These are phyloP conservation scores for Gallinago media DNA, from an alignment of 2,113 vertebrate genomes.

Conservation along the genomic window DNA sequence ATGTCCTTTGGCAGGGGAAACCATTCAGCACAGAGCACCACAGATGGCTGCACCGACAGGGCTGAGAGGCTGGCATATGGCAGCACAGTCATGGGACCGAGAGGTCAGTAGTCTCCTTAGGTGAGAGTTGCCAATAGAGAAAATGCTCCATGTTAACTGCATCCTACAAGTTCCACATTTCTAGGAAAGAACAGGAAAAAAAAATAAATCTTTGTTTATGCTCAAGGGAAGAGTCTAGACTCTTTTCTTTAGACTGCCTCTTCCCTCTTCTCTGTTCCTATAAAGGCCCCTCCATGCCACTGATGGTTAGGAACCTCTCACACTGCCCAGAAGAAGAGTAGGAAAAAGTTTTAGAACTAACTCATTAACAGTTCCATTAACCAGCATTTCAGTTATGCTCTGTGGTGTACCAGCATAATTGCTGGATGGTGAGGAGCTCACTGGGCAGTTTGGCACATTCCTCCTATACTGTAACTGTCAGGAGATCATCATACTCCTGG, in stretches of 20 bases:
- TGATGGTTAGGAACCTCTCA: not conserved
- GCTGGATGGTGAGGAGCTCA: not conserved
- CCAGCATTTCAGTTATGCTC: not conserved
- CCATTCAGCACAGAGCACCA: not conserved
- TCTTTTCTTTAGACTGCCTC: not conserved
- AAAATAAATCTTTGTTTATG: not conserved
- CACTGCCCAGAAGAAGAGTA: not conserved
- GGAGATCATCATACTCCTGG: not conserved
- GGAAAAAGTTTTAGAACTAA: not conserved
- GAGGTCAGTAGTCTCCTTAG: not conserved
- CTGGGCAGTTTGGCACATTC: not conserved
- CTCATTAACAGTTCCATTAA: not conserved
- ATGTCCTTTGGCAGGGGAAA: not conserved
- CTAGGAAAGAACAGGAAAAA: not conserved
- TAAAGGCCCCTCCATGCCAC: not conserved
- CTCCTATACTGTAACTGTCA: not conserved
- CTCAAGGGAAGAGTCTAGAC: not conserved
- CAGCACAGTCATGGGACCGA: not conserved
- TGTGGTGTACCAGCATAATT: not conserved
- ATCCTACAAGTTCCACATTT: not conserved
- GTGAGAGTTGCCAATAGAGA: not conserved
- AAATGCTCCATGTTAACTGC: not conserved
- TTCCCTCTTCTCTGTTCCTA: not conserved
- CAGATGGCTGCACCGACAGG: not conserved
- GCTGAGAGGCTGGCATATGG: not conserved